Evolutionary conservation across 2,888 invertebrate species (phyloP).

Genomic region (Drosophila multiciliata): DNA sequence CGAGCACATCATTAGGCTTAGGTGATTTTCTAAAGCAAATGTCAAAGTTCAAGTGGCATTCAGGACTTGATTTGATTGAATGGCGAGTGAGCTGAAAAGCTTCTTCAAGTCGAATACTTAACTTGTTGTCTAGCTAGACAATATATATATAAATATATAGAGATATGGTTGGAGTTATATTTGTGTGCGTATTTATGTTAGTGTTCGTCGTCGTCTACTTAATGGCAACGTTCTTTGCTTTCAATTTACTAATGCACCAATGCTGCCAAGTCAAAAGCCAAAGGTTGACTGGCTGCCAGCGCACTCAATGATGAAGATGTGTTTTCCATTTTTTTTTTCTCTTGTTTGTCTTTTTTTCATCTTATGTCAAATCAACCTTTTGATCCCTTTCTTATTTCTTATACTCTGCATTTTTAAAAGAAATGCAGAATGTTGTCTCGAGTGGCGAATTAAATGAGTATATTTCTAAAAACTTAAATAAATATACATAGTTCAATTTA

Average conservation of each 20-base stretch:
- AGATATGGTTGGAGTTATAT: slow-evolving; percentile 6
- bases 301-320: slow-evolving; percentile 50
- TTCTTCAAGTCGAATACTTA: slow-evolving; percentile 44
- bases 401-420: background rate
- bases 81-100: slow-evolving; percentile 51
- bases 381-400: background rate
- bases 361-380: background rate
- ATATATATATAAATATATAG: background rate
- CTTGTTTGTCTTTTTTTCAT: background rate
- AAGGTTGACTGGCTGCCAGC: slow-evolving; percentile 65
- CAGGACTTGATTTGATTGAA: slow-evolving; percentile 56
- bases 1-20: slow-evolving; percentile 48
- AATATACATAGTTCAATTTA: background rate
- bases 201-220: slow-evolving; percentile 47
- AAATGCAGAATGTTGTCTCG: background rate
- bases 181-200: slow-evolving; percentile 56
- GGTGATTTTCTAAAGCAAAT: slow-evolving; percentile 29
- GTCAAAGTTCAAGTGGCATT: slow-evolving; percentile 49
- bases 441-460: background rate
- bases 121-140: slow-evolving; percentile 41
- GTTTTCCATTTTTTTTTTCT: slow-evolving; percentile 7
- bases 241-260: slow-evolving; percentile 77
- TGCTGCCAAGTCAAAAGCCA: slow-evolving; percentile 52
- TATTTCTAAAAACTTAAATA: background rate
- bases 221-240: slow-evolving; percentile 64